Base-by-base conservation (phyloP, 2,888 invertebrate genomes). In the Coelopa pilipes region DNA sequence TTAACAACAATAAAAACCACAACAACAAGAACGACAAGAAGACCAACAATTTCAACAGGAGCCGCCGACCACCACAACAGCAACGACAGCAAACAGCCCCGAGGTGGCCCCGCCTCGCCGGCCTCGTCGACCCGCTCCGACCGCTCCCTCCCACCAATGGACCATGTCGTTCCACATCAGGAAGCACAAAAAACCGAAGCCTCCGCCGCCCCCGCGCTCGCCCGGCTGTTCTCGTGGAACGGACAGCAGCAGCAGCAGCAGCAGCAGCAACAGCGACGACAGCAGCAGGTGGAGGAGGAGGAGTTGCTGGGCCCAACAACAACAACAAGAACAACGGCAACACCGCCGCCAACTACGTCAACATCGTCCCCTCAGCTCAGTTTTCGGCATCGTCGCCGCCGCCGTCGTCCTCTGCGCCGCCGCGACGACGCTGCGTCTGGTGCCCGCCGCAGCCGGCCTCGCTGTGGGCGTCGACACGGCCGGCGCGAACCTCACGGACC, bases 401-500 rank as follows among this genome's bases (percentile, higher is more conserved):
- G 67, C 69, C 63, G 17, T 47, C 47, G 53, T 62, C 57, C 66
- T 72, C 70, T 65, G 59, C 73, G 66, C 68, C 17, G 60, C 60
- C 21, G 57, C 24, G 45, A 17, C 72, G 21, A 15, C 73, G 69
- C 50, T 73, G 55, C 70, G 70, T 55, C 46, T 68, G 17, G 55
- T 67, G 12, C 72, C 73, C 72, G 60, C 73, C 67, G 77, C 77
- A 75, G 77, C 75, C 71, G 77, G 78, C 72, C 74, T 78, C 62
- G 78, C 77, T 68, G 76, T 78, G 70, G 78, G 79, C 66, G 53
- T 46, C 50, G 80, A 80, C 70, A 73, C 79, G 62, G 67, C 78
- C 62, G 79, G 78, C 77, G 76, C 75, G 74, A 80, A 80, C 73
- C 76, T 79, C 67, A 80, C 80, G 65, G 80, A 80, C 78, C 78